Evolutionary conservation across 2,888 invertebrate species (phyloP).

Genomic region (Hypercompe scribonia): DNA sequence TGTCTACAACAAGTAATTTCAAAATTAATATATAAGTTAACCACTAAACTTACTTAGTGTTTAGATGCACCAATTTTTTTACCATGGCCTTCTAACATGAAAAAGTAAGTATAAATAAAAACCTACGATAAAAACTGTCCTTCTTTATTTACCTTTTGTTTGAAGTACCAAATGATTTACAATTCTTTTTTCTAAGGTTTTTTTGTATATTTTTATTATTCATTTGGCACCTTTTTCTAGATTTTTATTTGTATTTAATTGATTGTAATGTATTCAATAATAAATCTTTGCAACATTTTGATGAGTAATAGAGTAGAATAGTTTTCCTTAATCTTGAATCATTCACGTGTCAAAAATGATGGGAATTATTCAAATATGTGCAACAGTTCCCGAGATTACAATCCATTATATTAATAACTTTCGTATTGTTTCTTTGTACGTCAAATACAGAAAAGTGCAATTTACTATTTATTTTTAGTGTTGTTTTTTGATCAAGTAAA

Average conservation of each 20-base stretch:
- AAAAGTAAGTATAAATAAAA: not conserved
- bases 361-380: not conserved
- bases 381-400: not conserved
- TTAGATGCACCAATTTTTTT: too few relatives aligned
- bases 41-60: too few relatives aligned
- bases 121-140: not conserved
- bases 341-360: not conserved
- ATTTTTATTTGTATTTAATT: not conserved
- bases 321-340: not conserved
- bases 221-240: too few relatives aligned
- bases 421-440: not conserved
- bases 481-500: not conserved
- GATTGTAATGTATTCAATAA: not conserved
- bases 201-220: too few relatives aligned
- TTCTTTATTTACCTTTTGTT: not conserved
- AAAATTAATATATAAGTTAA: too few relatives aligned
- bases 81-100: not conserved
- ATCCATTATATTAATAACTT: not conserved
- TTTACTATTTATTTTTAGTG: not conserved
- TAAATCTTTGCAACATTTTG: not conserved
- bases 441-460: not conserved
- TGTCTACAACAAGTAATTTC: too few relatives aligned
- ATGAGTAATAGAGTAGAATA: not conserved
- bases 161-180: not conserved
- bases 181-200: too few relatives aligned